Conservation (phyloP, 2,113 vertebrate species). For the Antechinus stuartii region DNA sequence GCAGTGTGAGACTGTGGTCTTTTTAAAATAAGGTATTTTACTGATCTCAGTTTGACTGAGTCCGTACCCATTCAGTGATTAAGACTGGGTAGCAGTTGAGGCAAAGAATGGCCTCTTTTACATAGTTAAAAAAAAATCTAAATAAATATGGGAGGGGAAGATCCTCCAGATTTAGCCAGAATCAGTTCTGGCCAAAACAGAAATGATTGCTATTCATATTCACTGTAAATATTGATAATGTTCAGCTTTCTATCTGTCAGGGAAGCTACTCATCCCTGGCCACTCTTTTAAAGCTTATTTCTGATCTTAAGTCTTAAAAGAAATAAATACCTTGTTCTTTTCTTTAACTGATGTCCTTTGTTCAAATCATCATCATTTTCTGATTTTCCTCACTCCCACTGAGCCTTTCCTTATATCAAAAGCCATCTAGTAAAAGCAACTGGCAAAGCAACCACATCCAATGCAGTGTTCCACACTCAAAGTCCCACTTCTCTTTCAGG, state of each 20-base stretch:
- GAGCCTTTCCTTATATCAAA: not conserved
- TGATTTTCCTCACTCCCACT: not conserved
- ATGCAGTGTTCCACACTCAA: not conserved
- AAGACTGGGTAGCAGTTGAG: too few species aligned
- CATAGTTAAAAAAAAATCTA: too few species aligned
- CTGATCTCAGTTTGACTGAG: too few species aligned
- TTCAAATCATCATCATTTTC: not conserved
- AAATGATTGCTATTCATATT: too few species aligned
- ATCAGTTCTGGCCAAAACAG: too few species aligned
- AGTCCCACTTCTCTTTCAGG: not conserved
- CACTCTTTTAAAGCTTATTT: slow-evolving; percentile 10
- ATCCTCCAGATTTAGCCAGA: too few species aligned
- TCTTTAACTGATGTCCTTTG: not conserved
- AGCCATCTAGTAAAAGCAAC: not conserved
- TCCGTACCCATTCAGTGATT: too few species aligned
- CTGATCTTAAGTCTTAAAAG: not conserved
- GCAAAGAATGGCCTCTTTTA: too few species aligned
- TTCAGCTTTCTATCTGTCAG: slow-evolving; percentile 5
- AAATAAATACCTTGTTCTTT: not conserved
- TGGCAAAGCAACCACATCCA: not conserved
- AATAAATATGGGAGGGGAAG: too few species aligned
- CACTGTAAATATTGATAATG: slow-evolving; percentile 40
- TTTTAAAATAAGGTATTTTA: too few species aligned
- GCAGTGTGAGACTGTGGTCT: too few species aligned
- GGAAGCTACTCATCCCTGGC: not conserved